phyloP scores from a whole-genome alignment of 2,888 invertebrate genomes.

The Cataglyphis cursor region DNA sequence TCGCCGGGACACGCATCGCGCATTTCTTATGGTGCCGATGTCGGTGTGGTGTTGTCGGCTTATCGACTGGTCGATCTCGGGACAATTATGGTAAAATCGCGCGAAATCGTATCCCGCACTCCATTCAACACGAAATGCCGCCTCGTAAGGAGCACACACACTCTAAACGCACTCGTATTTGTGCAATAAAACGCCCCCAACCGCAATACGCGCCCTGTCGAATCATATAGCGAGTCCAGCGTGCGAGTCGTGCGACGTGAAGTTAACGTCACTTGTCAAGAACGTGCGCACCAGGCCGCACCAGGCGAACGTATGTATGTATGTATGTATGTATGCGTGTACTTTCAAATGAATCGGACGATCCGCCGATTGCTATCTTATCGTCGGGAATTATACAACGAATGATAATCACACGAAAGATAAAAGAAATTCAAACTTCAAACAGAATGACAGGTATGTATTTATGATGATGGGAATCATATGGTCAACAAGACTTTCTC shows the following conservation, averaged over 20 bases:
- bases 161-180: slow-evolving; percentile 1
- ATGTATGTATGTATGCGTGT: not conserved
- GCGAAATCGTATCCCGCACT: not conserved
- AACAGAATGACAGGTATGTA: not conserved
- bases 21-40: slow-evolving; percentile 29
- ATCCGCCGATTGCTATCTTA: not conserved
- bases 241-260: slow-evolving; percentile 18
- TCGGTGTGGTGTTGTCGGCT: slow-evolving; percentile 39
- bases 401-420: slow-evolving; percentile 7
- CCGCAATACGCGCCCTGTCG: slow-evolving; percentile 36
- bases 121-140: slow-evolving; percentile 10
- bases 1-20: slow-evolving; percentile 47
- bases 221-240: slow-evolving; percentile 14
- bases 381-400: not conserved
- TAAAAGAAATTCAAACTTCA: not conserved
- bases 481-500: not conserved
- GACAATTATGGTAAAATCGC: not conserved
- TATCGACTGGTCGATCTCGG: slow-evolving; percentile 20
- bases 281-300: not conserved
- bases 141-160: not conserved
- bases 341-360: not conserved
- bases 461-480: not conserved
- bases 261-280: slow-evolving; percentile 61
- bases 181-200: slow-evolving; percentile 61
- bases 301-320: too few species aligned